These are phyloP conservation scores for Cyanoliseus patagonus DNA, from an alignment of 2,113 vertebrate species.

Conservation along the genomic window DNA sequence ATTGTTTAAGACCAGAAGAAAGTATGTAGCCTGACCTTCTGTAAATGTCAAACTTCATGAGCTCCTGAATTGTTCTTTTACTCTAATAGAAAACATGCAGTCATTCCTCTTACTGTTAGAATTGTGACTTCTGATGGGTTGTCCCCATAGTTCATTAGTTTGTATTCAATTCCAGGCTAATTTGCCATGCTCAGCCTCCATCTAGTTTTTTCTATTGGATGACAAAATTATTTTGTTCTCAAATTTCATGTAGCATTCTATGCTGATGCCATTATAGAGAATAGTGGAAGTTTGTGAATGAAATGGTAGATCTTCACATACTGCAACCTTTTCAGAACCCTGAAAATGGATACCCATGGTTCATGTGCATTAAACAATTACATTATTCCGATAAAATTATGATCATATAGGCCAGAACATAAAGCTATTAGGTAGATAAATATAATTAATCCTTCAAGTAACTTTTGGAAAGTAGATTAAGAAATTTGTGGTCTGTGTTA, in stretches of 20 bases:
- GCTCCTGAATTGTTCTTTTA: not conserved
- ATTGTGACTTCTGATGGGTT: not conserved
- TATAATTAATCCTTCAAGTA: not conserved
- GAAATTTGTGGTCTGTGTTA: not conserved
- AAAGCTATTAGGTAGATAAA: not conserved
- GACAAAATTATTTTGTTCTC: not conserved
- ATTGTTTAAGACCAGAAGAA: conserved; percentile 10
- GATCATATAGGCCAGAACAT: fast-evolving
- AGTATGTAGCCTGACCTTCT: conserved; percentile 17
- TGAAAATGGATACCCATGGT: fast-evolving
- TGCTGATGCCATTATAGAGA: not conserved
- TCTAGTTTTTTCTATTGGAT: not conserved
- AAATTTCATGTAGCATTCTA: fast-evolving
- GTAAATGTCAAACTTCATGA: conserved; percentile 35
- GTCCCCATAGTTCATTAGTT: not conserved
- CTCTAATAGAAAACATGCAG: not conserved
- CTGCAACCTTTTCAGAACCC: not conserved
- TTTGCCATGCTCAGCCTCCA: not conserved
- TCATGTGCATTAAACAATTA: fast-evolving
- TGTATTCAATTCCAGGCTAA: not conserved
- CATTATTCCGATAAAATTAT: not conserved
- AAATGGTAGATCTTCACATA: no score
- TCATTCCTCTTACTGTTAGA: not conserved
- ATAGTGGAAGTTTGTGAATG: not conserved
- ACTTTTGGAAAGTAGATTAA: not conserved